phyloP scores from a whole-genome alignment of 2,888 invertebrate species.

The Hirtodrosophila confusa region DNA sequence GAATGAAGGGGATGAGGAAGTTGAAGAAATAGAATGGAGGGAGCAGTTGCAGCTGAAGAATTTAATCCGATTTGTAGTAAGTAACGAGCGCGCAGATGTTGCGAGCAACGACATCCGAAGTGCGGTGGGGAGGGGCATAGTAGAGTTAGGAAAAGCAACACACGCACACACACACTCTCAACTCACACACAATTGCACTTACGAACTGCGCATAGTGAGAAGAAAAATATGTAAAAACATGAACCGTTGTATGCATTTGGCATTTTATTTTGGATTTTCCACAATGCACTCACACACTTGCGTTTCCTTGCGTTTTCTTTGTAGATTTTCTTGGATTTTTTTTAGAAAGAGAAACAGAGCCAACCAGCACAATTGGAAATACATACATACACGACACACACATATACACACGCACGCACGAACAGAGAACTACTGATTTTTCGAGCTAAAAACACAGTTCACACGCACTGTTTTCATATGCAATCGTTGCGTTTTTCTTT shows the following conservation, averaged over 20 bases:
- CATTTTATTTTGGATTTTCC: conserved; percentile 60
- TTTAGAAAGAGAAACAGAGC: conserved; percentile 62
- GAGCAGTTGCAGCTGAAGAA: conserved; percentile 64
- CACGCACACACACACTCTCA: conserved; percentile 31
- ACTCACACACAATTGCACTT: conserved; percentile 21
- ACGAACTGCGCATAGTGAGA: conserved; percentile 45
- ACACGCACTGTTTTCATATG: conserved; percentile 52
- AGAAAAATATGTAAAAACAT: conserved; percentile 60
- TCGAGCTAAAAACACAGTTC: conserved; percentile 53
- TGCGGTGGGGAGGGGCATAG: conserved; percentile 10
- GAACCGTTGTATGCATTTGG: conserved; percentile 52
- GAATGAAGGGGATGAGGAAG: conserved; percentile 10
- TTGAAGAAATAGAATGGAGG: conserved; percentile 28
- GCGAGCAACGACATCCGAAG: conserved; percentile 42
- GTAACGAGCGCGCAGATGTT: conserved; percentile 65
- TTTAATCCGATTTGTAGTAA: conserved; percentile 69
- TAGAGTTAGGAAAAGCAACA: conserved; percentile 60
- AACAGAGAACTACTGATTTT: conserved; percentile 56
- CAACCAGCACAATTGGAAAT: conserved; percentile 73
- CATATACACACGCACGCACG: conserved; percentile 42
- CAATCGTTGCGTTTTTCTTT: conserved; percentile 45
- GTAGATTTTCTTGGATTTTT: conserved; percentile 45
- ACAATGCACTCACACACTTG: conserved; percentile 54
- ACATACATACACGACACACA: conserved; percentile 58
- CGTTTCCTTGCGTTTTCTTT: conserved; percentile 42